These are phyloP conservation scores for Hylomyscus alleni DNA, from an alignment of 2,797 vertebrate species.

Conservation along the genomic window DNA sequence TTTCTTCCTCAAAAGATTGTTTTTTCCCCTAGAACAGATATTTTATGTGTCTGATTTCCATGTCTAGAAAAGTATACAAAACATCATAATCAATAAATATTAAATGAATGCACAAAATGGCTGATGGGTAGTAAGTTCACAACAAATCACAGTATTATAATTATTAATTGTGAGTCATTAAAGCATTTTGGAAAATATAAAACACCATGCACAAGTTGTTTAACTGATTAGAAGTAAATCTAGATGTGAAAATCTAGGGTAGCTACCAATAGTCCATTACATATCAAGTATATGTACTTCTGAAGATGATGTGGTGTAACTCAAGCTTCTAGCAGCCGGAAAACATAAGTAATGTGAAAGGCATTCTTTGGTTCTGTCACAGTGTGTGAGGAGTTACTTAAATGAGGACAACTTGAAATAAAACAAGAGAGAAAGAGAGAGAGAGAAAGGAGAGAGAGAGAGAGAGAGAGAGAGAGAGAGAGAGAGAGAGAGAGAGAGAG, in stretches of 20 bases:
- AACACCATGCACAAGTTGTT: not conserved
- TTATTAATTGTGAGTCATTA: not conserved
- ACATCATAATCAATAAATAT: constrained; percentile 39
- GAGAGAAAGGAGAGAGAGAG: not conserved
- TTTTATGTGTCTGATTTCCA: not conserved
- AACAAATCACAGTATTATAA: constrained; percentile 8
- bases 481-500: not conserved
- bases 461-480: not conserved
- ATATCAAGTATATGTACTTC: not conserved
- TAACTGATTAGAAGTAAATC: constrained; percentile 49
- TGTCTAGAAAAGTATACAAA: constrained; percentile 10
- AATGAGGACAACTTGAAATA: not conserved
- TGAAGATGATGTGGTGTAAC: not conserved
- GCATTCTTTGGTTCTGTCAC: not conserved
- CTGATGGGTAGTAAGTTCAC: not conserved
- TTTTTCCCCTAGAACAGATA: constrained; percentile 1
- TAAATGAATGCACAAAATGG: constrained; percentile 20
- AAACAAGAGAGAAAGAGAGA: not conserved
- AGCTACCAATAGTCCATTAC: not conserved
- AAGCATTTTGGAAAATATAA: constrained; percentile 53
- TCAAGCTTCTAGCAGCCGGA: not conserved
- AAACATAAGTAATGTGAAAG: not conserved
- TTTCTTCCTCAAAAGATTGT: not conserved
- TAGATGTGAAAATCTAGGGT: not conserved
- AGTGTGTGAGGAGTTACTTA: not conserved